Conservation (phyloP, 2,888 invertebrate species). For the Dyspetes luteomarginatus region DNA sequence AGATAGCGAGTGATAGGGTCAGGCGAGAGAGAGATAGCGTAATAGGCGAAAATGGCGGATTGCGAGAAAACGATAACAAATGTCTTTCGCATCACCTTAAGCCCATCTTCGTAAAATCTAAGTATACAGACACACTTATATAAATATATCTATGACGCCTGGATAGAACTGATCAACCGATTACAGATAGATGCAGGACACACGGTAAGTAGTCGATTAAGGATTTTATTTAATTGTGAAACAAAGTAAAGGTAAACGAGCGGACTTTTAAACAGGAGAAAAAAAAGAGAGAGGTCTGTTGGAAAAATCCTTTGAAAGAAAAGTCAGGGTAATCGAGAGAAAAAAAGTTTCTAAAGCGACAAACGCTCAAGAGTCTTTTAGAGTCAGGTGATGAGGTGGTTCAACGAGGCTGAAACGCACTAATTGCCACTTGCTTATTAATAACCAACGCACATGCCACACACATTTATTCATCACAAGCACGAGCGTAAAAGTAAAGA, state of each 20-base stretch:
- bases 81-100: too few relatives aligned
- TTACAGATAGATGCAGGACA: conserved; percentile 3
- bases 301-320: not conserved
- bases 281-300: conserved; percentile 18
- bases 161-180: not conserved
- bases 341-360: conserved; percentile 30
- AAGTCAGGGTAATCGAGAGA: conserved; percentile 18
- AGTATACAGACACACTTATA: conserved; percentile 7
- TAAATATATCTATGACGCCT: not conserved
- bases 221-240: conserved; percentile 7
- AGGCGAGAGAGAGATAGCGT: too few relatives aligned
- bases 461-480: conserved; percentile 3
- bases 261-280: conserved; percentile 4
- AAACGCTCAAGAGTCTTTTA: conserved; percentile 33
- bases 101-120: conserved; percentile 78
- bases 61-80: conserved; percentile 82
- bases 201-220: not conserved
- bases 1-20: too few relatives aligned
- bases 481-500: not conserved
- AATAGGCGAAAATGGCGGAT: too few relatives aligned
- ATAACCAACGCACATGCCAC: not conserved
- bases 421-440: conserved; percentile 70
- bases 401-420: conserved; percentile 65
- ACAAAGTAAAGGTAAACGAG: not conserved
- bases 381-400: not conserved